Evolutionary conservation across 2,888 invertebrate genomes (phyloP), one percentile per base, ranked within the genome.

Genomic region (Hoplodrina blanda): DNA sequence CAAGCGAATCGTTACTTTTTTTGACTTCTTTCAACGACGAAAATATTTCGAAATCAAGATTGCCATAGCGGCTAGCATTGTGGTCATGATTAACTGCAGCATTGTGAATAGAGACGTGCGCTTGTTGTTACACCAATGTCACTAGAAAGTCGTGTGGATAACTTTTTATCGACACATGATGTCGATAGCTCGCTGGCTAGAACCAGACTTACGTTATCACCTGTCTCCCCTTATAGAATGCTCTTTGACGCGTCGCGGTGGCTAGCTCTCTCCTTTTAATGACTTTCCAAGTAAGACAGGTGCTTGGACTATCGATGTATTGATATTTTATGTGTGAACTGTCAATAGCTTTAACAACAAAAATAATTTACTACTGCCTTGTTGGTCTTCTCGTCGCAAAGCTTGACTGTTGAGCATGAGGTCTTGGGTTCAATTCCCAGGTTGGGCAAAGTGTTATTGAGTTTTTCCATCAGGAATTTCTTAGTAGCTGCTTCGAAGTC

Each of bases 261-360:
- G 76, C 80, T 84, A 90, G 91, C 93, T 95, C 93, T 95, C 94
- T 94, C 93, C 84, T 85, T 87, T 87, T 90, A 90, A 91, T 89
- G 85, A 85, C 82, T 88, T 90, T 88, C 89, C 69, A 82, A 86
- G 90, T 89, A 89, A 83, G 55, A 81, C 82, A 78, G 78, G 79
- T 83, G 76, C 44, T 57, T 54, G 20, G 53, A 37, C 54, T 73
- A 69, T 79, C 53, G n/a, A 41, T 57, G 33, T 25, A 77, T 66
- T 64, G 59, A 78, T 78, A 78, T 75, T 62, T 59, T 57, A 61
- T 60, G 10, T 50, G 15, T 60, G 0, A 25, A 52, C 15, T 30
- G 20, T 63, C 30, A 61, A 71, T 60, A 30, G 44, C 20, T 65
- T 33, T 11, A 11, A 54, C 20, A 66, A 46, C 44, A 15, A 61